Evolutionary conservation across 2,797 vertebrate genomes (phyloP).

Genomic region (Falco concolor): DNA sequence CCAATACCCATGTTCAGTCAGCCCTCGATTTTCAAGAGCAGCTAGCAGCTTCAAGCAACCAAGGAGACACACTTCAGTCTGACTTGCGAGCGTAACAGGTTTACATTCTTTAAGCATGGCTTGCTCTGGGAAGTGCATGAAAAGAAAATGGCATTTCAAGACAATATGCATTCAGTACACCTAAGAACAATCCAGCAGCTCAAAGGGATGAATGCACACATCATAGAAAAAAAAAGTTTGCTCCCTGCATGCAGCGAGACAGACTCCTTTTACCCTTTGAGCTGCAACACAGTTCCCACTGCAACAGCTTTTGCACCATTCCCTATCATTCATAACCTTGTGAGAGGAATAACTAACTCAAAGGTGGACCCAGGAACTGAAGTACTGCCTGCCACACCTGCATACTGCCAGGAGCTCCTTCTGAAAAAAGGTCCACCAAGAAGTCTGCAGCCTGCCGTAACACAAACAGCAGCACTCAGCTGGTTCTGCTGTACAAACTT

Average conservation of each 20-base stretch:
- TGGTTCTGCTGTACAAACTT: not conserved
- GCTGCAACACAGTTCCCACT: not conserved
- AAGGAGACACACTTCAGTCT: not conserved
- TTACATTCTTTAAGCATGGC: not conserved
- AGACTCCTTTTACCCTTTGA: not conserved
- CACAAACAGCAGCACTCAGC: not conserved
- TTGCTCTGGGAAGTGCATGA: not conserved
- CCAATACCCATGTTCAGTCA: not conserved
- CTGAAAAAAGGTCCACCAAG: not conserved
- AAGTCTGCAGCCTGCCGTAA: not conserved
- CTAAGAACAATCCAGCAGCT: not conserved
- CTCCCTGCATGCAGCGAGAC: not conserved
- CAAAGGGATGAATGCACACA: not conserved
- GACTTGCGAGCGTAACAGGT: not conserved
- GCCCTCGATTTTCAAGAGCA: not conserved
- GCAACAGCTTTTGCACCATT: not conserved
- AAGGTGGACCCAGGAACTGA: not conserved
- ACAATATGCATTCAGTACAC: not conserved
- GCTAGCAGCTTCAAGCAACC: not conserved
- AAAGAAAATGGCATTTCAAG: not conserved
- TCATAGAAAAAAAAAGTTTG: rapidly evolving
- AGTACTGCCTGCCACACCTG: not conserved
- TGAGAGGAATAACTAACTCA: not conserved
- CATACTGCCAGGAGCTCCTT: not conserved
- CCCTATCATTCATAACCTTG: not conserved